Evolutionary conservation across 2,888 invertebrate genomes (phyloP).

Genomic region (Cremastinae sp.): DNA sequence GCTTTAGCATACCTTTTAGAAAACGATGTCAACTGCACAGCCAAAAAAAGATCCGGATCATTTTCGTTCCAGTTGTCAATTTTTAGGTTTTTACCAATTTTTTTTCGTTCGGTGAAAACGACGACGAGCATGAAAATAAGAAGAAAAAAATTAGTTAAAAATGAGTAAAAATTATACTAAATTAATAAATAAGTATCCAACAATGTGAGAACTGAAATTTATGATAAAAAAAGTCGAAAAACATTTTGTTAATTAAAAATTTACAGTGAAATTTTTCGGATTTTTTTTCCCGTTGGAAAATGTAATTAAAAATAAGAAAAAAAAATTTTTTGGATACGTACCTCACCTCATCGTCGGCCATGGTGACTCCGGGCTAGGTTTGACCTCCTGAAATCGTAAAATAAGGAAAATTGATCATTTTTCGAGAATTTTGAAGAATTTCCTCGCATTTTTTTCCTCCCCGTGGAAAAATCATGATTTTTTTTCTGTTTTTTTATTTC

Average conservation of each 20-base stretch:
- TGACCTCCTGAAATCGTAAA: constrained; percentile 82
- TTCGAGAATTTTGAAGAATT: too few relatives aligned
- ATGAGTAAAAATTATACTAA: too few relatives aligned
- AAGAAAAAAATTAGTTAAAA: neutral
- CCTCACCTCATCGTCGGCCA: constrained; percentile 98
- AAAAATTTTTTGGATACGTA: constrained; percentile 81
- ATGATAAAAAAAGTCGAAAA: too few relatives aligned
- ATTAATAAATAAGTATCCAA: too few relatives aligned
- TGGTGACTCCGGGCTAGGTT: constrained; percentile 83
- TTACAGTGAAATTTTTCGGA: neutral
- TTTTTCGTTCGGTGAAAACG: neutral
- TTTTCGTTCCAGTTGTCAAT: neutral
- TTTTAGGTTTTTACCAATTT: constrained; percentile 2
- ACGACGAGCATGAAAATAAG: constrained; percentile 44
- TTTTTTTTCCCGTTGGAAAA: neutral
- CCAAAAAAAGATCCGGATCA: constrained; percentile 31
- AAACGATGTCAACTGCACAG: constrained; percentile 56
- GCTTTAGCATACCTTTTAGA: constrained; percentile 61
- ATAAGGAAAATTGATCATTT: constrained; percentile 10
- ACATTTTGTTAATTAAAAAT: too few relatives aligned
- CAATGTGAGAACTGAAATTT: neutral
- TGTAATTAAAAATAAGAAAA: constrained; percentile 16
- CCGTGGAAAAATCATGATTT: neutral
- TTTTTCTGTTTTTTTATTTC: neutral
- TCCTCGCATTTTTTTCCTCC: too few relatives aligned